These are phyloP conservation scores for Ctenomys sociabilis DNA, from an alignment of 2,113 vertebrate genomes.

Conservation along the genomic window DNA sequence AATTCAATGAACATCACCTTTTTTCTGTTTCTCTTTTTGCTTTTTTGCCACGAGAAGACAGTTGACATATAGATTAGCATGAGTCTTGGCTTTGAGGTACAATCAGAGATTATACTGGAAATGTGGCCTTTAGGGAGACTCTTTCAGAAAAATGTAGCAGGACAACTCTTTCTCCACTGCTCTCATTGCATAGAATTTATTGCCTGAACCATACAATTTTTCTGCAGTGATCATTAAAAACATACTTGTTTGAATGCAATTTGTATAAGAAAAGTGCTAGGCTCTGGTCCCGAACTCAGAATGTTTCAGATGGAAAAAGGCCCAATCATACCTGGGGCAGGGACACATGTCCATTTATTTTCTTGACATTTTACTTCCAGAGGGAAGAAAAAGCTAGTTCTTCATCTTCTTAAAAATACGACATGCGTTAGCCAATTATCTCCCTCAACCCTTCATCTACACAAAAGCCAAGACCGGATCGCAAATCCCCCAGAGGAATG, in stretches of 20 bases:
- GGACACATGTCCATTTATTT: constrained; percentile 60
- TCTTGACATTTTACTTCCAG: constrained; percentile 49
- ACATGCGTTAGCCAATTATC: constrained; percentile 45
- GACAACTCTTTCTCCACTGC: constrained; percentile 21
- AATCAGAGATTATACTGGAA: not conserved
- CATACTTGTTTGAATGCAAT: constrained; percentile 50
- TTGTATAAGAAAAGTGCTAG: constrained; percentile 45
- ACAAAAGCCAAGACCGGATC: constrained; percentile 42
- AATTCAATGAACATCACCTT: not conserved
- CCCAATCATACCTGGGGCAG: not conserved
- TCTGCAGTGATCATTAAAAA: constrained; percentile 67
- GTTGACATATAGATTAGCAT: not conserved
- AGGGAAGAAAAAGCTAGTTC: constrained; percentile 12
- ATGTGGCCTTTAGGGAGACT: not conserved
- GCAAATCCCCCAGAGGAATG: constrained; percentile 24
- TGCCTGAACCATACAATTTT: constrained; percentile 51
- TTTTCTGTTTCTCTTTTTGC: not conserved
- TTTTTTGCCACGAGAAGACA: not conserved
- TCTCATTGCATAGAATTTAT: constrained; percentile 37
- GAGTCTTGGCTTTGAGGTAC: accelerated
- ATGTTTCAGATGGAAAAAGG: not conserved
- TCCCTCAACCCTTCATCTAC: constrained; percentile 4
- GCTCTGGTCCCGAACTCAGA: not conserved
- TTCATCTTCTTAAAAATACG: constrained; percentile 51
- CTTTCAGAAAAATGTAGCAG: not conserved